phyloP scores from a whole-genome alignment of 2,797 vertebrate genomes.

The Falco rusticolus region DNA sequence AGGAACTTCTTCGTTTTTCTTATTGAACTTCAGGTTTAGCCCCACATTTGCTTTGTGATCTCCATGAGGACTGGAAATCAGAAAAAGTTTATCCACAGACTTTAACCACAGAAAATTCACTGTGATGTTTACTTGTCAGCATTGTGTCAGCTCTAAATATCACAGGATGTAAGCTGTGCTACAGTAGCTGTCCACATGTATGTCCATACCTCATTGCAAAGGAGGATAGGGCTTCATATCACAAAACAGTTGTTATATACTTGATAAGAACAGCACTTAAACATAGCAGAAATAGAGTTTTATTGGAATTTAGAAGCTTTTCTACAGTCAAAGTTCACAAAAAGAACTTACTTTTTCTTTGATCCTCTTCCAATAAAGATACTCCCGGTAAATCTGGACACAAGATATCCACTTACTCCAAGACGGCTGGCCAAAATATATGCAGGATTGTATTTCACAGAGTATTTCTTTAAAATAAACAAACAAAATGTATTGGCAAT shows the following conservation, averaged over 20 bases:
- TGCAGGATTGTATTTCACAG: constrained; percentile 95
- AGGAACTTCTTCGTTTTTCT: constrained; percentile 98
- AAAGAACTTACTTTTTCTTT: constrained; percentile 90
- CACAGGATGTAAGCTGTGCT: not conserved
- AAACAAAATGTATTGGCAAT: constrained; percentile 30
- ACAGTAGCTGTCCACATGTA: not conserved
- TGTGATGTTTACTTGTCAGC: not conserved
- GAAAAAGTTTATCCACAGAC: not conserved
- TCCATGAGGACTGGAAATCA: constrained; percentile 88
- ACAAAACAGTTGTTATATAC: not conserved
- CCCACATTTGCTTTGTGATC: constrained; percentile 95
- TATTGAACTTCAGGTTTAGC: constrained; percentile 98
- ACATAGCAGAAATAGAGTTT: not conserved
- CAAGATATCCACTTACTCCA: constrained; percentile 93
- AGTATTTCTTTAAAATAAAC: constrained; percentile 89
- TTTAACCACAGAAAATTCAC: not conserved
- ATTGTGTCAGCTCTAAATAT: not conserved
- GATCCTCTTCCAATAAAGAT: constrained; percentile 97
- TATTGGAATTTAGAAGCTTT: not conserved
- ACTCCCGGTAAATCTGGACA: constrained; percentile 98
- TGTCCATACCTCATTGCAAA: not conserved
- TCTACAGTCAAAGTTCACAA: not conserved
- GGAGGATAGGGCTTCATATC: not conserved
- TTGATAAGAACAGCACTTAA: not conserved
- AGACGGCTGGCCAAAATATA: constrained; percentile 95